A percentile compares a stretch with the other conserved stretches of the same genome.
Conservation (phyloP, 2,888 invertebrate species). For the Agapostemon virescens region DNA sequence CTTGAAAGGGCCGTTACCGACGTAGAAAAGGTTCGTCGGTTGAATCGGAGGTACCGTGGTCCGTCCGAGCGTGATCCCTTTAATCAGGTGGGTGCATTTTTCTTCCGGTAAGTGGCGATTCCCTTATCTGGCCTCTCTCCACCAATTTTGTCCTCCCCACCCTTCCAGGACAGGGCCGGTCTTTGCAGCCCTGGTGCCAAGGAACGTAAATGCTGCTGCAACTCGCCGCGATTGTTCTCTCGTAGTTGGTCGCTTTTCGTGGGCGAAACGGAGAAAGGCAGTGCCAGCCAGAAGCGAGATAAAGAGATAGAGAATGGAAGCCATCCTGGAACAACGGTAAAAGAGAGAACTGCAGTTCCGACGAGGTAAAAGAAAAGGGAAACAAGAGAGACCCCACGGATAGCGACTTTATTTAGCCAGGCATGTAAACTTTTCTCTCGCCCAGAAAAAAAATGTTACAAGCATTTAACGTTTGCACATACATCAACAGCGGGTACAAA, state of each 20-base stretch:
- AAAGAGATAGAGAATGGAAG: constrained; percentile 6
- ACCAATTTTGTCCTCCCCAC: constrained; percentile 30
- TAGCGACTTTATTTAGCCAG: constrained; percentile 63
- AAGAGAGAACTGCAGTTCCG: constrained; percentile 13
- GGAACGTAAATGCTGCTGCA: constrained; percentile 53
- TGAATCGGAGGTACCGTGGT: constrained; percentile 1
- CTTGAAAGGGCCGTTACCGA: not conserved
- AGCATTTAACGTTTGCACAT: constrained; percentile 45
- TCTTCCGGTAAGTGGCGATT: constrained; percentile 70
- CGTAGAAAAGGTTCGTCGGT: not conserved
- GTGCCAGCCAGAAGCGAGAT: not conserved
- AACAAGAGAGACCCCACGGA: constrained; percentile 44
- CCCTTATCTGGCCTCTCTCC: constrained; percentile 65
- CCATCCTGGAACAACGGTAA: not conserved
- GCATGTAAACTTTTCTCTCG: constrained; percentile 48
- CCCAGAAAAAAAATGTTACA: constrained; percentile 57
- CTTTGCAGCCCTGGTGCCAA: constrained; percentile 39
- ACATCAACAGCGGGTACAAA: not conserved
- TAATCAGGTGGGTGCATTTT: constrained; percentile 71
- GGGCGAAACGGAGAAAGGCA: constrained; percentile 23
- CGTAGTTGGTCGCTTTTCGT: constrained; percentile 10
- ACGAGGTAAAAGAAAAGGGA: constrained; percentile 8
- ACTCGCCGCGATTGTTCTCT: constrained; percentile 48
- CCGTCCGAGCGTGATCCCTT: constrained; percentile 55
- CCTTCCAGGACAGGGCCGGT: not conserved